A percentile compares a stretch with the other conserved stretches of the same genome.
phyloP scores from a whole-genome alignment of 2,888 invertebrate species.

The Psococerastis gibbosa region DNA sequence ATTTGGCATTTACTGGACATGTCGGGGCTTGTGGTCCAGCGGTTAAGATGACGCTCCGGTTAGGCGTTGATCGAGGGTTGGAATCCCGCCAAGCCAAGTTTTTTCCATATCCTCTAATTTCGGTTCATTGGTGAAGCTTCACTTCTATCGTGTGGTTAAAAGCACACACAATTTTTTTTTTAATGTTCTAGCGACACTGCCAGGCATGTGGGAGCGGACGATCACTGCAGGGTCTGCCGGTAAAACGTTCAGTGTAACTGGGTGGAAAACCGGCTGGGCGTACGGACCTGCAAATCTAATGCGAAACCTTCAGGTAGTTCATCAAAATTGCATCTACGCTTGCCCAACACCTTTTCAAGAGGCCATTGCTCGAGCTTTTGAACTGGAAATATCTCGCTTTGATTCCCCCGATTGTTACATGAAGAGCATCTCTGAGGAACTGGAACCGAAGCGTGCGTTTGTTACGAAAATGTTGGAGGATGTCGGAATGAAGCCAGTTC shows the following conservation, averaged over 20 bases:
- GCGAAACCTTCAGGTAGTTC: conserved; percentile 63
- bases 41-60: no score
- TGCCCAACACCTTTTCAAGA: conserved; percentile 87
- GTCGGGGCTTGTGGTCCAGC: no score
- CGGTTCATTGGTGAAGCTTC: no score
- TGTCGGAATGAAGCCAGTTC: conserved; percentile 72
- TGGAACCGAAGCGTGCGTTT: conserved; percentile 59
- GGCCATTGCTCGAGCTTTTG: conserved; percentile 78
- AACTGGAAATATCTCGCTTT: conserved; percentile 53
- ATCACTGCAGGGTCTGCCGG: conserved; percentile 94
- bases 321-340: conserved; percentile 88
- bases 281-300: conserved; percentile 73
- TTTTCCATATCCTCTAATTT: no score
- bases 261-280: conserved; percentile 95
- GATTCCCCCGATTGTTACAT: conserved; percentile 69
- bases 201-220: conserved; percentile 95
- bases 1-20: no score
- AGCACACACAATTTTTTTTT: no score
- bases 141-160: no score
- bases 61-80: no score
- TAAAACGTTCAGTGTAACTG: conserved; percentile 94
- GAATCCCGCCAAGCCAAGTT: no score
- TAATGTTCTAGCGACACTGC: conserved; percentile 55
- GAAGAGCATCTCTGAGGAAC: conserved; percentile 47
- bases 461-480: conserved; percentile 54